A percentile compares a stretch with the other conserved stretches of the same genome.
Evolutionary conservation across 2,888 invertebrate species (phyloP).

Genomic region (Metacarcinus magister): DNA sequence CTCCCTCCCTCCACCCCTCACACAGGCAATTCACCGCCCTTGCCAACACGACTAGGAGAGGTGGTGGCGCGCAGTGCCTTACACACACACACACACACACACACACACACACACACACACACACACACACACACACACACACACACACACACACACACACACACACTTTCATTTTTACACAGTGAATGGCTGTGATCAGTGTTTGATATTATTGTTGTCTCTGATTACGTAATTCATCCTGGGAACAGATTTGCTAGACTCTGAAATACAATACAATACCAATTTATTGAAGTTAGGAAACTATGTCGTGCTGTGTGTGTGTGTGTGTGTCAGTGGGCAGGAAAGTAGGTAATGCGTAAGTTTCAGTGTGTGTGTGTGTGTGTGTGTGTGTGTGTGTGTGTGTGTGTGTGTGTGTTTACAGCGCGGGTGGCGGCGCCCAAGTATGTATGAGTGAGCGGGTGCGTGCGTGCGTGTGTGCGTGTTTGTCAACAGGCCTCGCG

Average conservation of each 20-base stretch:
- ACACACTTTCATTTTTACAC: conserved; percentile 14
- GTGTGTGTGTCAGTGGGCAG: conserved; percentile 12
- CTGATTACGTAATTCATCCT: not conserved
- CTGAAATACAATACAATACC: not conserved
- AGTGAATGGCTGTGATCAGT: not conserved
- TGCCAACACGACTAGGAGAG: not conserved
- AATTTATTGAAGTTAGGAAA: conserved; percentile 32
- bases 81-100: conserved; percentile 49
- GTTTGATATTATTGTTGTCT: not conserved
- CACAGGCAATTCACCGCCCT: not conserved
- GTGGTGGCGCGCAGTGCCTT: conserved; percentile 27
- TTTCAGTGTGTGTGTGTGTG: not conserved
- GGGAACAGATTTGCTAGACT: not conserved
- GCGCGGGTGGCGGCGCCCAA: conserved; percentile 27
- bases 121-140: conserved; percentile 37
- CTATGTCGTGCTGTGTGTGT: not conserved
- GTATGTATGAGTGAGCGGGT: conserved; percentile 29
- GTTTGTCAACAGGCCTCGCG: conserved; percentile 54
- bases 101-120: conserved; percentile 40
- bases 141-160: conserved; percentile 56
- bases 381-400: conserved; percentile 33
- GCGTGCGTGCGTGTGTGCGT: conserved; percentile 66
- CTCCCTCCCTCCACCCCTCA: not conserved
- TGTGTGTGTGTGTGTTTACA: not conserved
- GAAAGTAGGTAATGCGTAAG: not conserved